Conservation (phyloP, 2,797 vertebrate species). For the Peromyscus attwateri region DNA sequence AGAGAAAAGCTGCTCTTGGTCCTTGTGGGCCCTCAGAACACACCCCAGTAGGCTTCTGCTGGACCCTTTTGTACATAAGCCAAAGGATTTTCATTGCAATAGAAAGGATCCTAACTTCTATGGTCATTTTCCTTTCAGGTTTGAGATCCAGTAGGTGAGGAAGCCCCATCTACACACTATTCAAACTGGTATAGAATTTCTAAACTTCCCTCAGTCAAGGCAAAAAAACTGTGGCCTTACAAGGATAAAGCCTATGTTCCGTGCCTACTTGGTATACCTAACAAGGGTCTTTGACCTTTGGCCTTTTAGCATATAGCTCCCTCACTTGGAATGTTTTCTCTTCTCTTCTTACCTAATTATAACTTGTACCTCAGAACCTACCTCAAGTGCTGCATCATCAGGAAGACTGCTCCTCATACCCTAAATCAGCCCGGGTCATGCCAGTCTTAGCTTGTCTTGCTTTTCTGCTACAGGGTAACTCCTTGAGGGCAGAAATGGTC, state of each 20-base stretch:
- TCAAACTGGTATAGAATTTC: slow-evolving; percentile 16
- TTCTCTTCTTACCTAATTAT: slow-evolving; percentile 2
- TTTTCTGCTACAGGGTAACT: background rate
- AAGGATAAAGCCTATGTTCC: background rate
- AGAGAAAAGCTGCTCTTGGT: background rate
- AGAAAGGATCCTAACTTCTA: background rate
- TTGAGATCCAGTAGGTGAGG: background rate
- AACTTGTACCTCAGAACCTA: slow-evolving; percentile 56
- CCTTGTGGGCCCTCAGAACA: background rate
- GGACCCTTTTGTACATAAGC: background rate
- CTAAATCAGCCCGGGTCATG: background rate
- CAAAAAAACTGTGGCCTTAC: background rate
- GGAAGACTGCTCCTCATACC: background rate
- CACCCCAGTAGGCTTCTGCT: background rate
- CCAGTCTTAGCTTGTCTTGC: background rate
- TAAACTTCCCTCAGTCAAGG: slow-evolving; percentile 1
- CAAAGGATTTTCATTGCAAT: background rate
- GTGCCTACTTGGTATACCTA: background rate
- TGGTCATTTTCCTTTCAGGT: background rate
- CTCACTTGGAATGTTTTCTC: slow-evolving; percentile 41
- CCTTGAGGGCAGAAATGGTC: background rate
- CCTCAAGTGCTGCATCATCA: slow-evolving; percentile 32
- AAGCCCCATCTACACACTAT: background rate
- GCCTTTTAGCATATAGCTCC: background rate
- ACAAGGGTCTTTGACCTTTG: slow-evolving; percentile 26